Percentiles rank a stretch among this genome's conserved stretches.
phyloP scores from a whole-genome alignment of 2,113 vertebrate genomes.

The Cettia cetti region DNA sequence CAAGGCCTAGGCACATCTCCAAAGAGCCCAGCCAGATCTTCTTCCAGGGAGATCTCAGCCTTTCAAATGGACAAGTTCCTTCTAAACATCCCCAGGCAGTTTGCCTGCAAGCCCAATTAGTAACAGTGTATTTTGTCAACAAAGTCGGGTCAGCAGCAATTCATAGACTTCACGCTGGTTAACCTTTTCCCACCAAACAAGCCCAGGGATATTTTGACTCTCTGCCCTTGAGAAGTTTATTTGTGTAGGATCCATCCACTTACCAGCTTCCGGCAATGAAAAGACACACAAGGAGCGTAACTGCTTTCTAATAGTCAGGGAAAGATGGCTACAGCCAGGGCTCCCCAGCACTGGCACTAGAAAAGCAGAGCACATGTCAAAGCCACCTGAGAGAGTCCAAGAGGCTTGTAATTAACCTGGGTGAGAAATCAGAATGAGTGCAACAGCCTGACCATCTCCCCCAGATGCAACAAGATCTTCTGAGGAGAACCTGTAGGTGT shows the following conservation, averaged over 20 bases:
- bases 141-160: background rate
- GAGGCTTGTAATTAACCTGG: background rate
- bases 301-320: background rate
- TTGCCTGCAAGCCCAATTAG: conserved; percentile 15
- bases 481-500: background rate
- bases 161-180: background rate
- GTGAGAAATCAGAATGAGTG: background rate
- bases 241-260: background rate
- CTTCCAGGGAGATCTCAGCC: background rate
- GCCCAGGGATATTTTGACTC: conserved; percentile 29
- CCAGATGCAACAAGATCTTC: background rate
- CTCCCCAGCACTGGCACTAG: background rate
- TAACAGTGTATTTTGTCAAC: conserved; percentile 11
- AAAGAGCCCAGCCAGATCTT: background rate
- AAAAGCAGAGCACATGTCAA: conserved; percentile 30
- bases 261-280: background rate
- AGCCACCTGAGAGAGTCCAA: background rate
- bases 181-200: conserved; percentile 35
- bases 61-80: background rate
- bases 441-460: rapidly evolving
- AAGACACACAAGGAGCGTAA: background rate
- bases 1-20: background rate
- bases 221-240: conserved; percentile 30
- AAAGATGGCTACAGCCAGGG: background rate
- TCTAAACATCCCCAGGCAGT: background rate